These are phyloP conservation scores for Eulemur macaco DNA, from an alignment of 2,113 vertebrate genomes.

Conservation along the genomic window DNA sequence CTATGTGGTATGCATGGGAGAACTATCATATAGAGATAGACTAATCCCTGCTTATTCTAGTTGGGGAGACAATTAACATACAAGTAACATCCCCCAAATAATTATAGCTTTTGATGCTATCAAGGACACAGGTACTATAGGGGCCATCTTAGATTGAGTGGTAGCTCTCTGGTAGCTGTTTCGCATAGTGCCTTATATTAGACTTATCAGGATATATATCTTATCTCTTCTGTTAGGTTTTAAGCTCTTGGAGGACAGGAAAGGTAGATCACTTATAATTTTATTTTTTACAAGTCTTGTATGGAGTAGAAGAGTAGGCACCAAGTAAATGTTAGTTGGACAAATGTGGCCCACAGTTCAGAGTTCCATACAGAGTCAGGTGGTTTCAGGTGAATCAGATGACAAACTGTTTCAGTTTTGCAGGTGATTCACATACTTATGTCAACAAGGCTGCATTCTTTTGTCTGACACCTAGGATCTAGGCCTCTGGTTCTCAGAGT, in stretches of 20 bases:
- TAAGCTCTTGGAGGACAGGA: not conserved
- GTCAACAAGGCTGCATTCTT: not conserved
- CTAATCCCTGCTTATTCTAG: not conserved
- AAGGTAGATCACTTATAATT: not conserved
- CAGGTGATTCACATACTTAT: not conserved
- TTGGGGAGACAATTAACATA: not conserved
- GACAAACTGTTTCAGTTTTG: not conserved
- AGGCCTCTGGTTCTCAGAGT: not conserved
- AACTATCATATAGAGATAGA: not conserved
- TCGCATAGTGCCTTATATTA: not conserved
- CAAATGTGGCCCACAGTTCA: not conserved
- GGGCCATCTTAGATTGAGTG: not conserved
- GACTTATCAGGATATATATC: not conserved
- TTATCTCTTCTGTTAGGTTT: not conserved
- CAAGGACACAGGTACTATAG: not conserved
- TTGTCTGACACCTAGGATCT: not conserved
- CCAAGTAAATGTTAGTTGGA: not conserved
- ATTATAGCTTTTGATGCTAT: not conserved
- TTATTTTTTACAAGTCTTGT: not conserved
- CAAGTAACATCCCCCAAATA: not conserved
- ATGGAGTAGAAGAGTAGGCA: not conserved
- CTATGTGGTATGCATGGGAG: not conserved
- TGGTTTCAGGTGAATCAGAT: not conserved
- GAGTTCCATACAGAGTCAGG: not conserved
- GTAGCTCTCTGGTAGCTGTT: rapidly evolving